phyloP scores from a whole-genome alignment of 2,113 vertebrate species.

The Eubucco bourcierii region DNA sequence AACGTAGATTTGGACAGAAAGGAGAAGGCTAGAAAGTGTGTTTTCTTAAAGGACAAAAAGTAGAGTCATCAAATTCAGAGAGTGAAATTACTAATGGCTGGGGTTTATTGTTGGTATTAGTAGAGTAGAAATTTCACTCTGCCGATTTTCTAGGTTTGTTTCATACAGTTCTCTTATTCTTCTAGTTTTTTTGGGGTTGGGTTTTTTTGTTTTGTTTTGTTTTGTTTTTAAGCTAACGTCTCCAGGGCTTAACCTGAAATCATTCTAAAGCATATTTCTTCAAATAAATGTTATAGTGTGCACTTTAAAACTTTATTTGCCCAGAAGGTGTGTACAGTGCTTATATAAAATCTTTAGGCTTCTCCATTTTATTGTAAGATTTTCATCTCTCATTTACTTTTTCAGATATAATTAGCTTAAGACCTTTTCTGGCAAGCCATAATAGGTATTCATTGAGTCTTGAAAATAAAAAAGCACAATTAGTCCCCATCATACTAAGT shows the following conservation, averaged over 20 bases:
- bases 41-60: not conserved
- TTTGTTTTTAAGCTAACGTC: not conserved
- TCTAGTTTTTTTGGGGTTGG: too few species aligned
- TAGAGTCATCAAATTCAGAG: not conserved
- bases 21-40: not conserved
- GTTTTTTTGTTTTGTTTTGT: too few species aligned
- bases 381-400: not conserved
- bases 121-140: not conserved
- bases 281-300: not conserved
- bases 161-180: not conserved
- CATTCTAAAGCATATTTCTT: not conserved
- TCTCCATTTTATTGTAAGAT: not conserved
- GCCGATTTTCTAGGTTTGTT: not conserved
- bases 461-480: not conserved
- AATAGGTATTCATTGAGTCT: not conserved
- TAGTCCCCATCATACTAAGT: not conserved
- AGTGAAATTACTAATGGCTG: not conserved
- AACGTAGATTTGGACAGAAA: not conserved
- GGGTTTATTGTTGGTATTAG: not conserved
- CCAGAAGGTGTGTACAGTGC: not conserved
- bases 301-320: not conserved
- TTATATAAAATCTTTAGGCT: not conserved
- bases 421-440: not conserved
- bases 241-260: not conserved
- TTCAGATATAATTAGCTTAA: not conserved